Conservation (phyloP, 2,888 invertebrate genomes). For the Argynnis bischoffii region DNA sequence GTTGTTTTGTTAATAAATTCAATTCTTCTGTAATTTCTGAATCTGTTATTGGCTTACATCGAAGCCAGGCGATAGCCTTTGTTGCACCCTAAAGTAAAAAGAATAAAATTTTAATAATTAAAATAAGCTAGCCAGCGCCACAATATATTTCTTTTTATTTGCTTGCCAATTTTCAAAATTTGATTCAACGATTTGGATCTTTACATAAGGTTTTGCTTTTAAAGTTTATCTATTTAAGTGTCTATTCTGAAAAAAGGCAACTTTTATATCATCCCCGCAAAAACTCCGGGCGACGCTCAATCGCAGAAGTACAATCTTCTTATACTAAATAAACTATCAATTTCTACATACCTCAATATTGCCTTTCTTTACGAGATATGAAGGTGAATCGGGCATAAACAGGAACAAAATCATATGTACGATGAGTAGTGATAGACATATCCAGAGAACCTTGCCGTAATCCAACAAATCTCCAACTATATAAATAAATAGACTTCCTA, state of each 20-base stretch:
- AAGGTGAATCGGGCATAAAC: slow-evolving; percentile 84
- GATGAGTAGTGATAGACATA: slow-evolving; percentile 73
- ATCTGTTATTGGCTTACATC: slow-evolving; percentile 60
- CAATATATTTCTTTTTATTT: background rate
- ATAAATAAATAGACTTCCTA: slow-evolving; percentile 76
- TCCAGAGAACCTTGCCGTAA: slow-evolving; percentile 76
- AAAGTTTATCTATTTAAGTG: too few relatives aligned
- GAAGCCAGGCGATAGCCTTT: slow-evolving; percentile 65
- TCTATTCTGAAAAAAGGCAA: too few relatives aligned
- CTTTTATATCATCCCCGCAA: too few relatives aligned
- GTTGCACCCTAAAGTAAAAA: slow-evolving; percentile 57
- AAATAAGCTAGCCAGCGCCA: background rate
- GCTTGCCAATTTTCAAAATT: too few relatives aligned
- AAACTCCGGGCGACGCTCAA: too few relatives aligned
- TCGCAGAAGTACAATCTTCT: background rate
- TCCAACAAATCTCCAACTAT: slow-evolving; percentile 72
- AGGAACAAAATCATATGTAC: slow-evolving; percentile 71
- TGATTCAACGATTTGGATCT: too few relatives aligned
- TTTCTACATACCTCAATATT: slow-evolving; percentile 60
- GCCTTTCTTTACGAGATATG: slow-evolving; percentile 69
- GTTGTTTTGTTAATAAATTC: slow-evolving; percentile 58
- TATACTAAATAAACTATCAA: background rate
- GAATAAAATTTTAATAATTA: background rate
- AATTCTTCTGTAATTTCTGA: slow-evolving; percentile 54
- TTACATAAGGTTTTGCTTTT: too few relatives aligned